phyloP scores from a whole-genome alignment of 2,888 invertebrate genomes.

The Pachymerium ferrugineum region DNA sequence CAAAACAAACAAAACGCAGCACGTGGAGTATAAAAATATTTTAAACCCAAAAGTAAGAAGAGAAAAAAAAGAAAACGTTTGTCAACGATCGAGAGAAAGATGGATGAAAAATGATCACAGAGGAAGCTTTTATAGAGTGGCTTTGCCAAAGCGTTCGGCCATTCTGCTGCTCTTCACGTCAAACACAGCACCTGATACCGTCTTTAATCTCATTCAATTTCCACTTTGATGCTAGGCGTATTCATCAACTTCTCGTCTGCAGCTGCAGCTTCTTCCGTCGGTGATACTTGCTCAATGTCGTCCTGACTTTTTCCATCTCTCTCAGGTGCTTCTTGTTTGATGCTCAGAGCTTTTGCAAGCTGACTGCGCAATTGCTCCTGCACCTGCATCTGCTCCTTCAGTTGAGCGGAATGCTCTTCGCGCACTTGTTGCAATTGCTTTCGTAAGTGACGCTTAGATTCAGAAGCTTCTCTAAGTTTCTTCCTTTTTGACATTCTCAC shows the following conservation, averaged over 20 bases:
- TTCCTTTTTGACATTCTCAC: slow-evolving; percentile 32
- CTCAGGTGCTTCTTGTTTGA: not conserved
- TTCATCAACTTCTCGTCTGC: slow-evolving; percentile 27
- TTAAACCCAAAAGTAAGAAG: not conserved
- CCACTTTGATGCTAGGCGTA: not conserved
- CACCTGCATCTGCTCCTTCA: slow-evolving; percentile 24
- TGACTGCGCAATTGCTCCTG: slow-evolving; percentile 17
- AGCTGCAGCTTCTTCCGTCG: not conserved
- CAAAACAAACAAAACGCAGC: not conserved
- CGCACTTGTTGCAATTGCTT: slow-evolving; percentile 34
- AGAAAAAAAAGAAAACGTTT: not conserved
- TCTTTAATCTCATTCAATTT: not conserved
- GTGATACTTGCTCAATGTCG: not conserved
- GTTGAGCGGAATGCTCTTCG: slow-evolving; percentile 17
- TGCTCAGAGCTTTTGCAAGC: slow-evolving; percentile 2
- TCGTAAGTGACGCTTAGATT: slow-evolving; percentile 33
- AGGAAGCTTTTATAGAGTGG: not conserved
- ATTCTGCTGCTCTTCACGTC: not conserved
- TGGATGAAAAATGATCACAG: not conserved
- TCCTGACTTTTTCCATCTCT: not conserved
- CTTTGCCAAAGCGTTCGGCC: not conserved
- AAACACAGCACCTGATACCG: not conserved
- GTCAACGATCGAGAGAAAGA: not conserved
- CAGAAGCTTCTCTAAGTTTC: slow-evolving; percentile 32
- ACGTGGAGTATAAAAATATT: not conserved